Evolutionary conservation across 2,797 vertebrate species (phyloP).

Genomic region (Tenualosa thibaudeaui): DNA sequence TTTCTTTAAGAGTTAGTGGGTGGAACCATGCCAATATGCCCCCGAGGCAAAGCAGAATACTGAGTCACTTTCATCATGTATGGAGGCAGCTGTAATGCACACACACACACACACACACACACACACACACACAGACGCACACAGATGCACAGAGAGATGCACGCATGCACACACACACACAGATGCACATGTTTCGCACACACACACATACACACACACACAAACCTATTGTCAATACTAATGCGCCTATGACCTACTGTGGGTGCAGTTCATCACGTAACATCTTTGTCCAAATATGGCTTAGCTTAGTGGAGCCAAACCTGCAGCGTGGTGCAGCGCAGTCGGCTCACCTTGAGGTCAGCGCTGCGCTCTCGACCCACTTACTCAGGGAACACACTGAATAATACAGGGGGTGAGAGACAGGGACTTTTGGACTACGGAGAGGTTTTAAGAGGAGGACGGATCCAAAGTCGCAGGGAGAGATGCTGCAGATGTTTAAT

Average conservation of each 20-base stretch:
- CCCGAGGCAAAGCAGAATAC: background rate
- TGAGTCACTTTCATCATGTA: slow-evolving; percentile 17
- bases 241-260: slow-evolving; percentile 7
- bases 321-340: background rate
- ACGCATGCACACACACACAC: background rate
- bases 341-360: background rate
- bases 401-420: background rate
- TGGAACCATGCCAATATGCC: slow-evolving; percentile 1
- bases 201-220: background rate
- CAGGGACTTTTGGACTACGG: background rate
- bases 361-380: background rate
- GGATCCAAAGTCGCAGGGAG: background rate
- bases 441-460: background rate
- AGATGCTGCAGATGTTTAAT: background rate
- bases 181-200: background rate
- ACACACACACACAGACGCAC: background rate
- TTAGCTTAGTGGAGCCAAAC: background rate
- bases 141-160: background rate
- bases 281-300: background rate
- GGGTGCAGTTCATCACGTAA: background rate
- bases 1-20: background rate
- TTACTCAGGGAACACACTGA: background rate
- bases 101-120: background rate
- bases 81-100: background rate
- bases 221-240: slow-evolving; percentile 1